phyloP scores from a whole-genome alignment of 2,113 vertebrate genomes.

The Aphyosemion australe region DNA sequence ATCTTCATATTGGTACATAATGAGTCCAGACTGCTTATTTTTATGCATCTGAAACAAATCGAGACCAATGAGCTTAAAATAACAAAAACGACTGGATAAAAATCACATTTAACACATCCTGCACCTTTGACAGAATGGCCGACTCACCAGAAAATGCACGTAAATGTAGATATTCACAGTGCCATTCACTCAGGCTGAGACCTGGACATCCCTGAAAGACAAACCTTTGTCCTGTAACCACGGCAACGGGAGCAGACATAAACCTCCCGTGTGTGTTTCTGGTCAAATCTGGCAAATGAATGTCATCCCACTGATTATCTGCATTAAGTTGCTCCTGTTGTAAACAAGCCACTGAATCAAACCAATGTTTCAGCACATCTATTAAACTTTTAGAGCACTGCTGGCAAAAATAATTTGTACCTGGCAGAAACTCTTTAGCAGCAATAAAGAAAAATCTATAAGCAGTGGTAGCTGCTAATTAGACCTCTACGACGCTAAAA shows the following conservation, averaged over 20 bases:
- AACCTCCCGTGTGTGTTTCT: conserved; percentile 20
- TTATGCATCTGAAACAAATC: too few species aligned
- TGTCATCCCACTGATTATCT: background rate
- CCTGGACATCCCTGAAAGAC: conserved; percentile 63
- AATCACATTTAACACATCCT: too few species aligned
- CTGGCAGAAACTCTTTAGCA: background rate
- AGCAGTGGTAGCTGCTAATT: background rate
- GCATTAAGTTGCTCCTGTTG: background rate
- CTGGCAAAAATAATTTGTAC: background rate
- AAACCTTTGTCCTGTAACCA: conserved; percentile 74
- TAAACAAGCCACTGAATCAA: background rate
- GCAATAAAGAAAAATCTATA: conserved; percentile 5
- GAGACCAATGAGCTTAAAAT: too few species aligned
- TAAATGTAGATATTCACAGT: too few species aligned
- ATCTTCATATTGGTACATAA: too few species aligned
- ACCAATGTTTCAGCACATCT: too few species aligned
- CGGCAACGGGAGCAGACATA: conserved; percentile 70
- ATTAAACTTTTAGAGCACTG: background rate
- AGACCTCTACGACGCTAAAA: background rate
- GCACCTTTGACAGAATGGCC: too few species aligned
- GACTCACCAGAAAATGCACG: too few species aligned
- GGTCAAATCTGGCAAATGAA: too few species aligned
- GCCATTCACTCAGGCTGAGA: conserved; percentile 12
- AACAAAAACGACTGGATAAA: too few species aligned
- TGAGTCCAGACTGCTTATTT: too few species aligned